A percentile compares a stretch with the other conserved stretches of the same genome.
Evolutionary conservation across 2,888 invertebrate species (phyloP).

Genomic region (Eurois occulta): DNA sequence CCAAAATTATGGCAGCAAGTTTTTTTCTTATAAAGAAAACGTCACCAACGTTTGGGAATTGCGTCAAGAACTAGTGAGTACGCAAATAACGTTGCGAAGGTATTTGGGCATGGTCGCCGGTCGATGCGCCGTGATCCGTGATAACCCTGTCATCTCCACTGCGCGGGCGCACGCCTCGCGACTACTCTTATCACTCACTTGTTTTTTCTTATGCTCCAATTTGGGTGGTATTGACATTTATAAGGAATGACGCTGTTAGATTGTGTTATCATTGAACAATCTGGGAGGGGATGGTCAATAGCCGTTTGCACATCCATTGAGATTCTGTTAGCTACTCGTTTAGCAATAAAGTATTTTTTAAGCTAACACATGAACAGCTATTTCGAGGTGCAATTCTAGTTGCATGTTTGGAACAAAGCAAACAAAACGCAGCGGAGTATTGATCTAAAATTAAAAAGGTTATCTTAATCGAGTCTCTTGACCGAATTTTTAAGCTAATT

Average conservation of each 20-base stretch:
- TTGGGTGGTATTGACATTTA: constrained; percentile 67
- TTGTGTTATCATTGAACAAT: constrained; percentile 25
- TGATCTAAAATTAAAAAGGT: constrained; percentile 28
- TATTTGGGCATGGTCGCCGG: constrained; percentile 29
- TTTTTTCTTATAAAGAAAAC: neutral
- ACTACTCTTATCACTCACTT: constrained; percentile 41
- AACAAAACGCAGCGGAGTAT: neutral
- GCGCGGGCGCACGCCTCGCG: constrained; percentile 26
- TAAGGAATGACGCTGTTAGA: constrained; percentile 31
- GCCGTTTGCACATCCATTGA: neutral
- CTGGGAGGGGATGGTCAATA: constrained; percentile 10
- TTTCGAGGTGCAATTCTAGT: neutral
- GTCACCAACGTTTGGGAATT: neutral
- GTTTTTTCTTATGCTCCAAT: constrained; percentile 58
- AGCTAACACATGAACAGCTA: no score
- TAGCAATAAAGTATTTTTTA: neutral
- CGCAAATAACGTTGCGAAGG: constrained; percentile 29
- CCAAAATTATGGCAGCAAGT: neutral
- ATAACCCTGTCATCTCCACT: constrained; percentile 53
- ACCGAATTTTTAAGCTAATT: constrained; percentile 33
- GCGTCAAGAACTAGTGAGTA: neutral
- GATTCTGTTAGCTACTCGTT: neutral
- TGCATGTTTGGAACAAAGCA: neutral
- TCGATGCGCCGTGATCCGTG: constrained; percentile 47
- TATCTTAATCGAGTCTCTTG: constrained; percentile 32